Percentiles rank a stretch among this genome's conserved stretches.
phyloP scores from a whole-genome alignment of 2,113 vertebrate genomes.

The Balaeniceps rex region DNA sequence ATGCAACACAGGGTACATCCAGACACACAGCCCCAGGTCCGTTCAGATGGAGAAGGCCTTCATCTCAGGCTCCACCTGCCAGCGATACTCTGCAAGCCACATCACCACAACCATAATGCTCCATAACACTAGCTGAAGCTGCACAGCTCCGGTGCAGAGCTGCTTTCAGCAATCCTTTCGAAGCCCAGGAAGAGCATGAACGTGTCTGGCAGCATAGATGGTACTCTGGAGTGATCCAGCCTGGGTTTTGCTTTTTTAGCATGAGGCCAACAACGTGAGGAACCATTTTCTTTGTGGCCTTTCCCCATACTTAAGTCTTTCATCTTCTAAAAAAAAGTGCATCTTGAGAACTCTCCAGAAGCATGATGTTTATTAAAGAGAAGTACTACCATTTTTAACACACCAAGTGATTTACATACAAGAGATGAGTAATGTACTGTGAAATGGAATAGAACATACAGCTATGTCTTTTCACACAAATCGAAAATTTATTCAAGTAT shows the following conservation, averaged over 20 bases:
- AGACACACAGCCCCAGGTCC: not conserved
- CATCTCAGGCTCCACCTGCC: not conserved
- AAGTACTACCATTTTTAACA: slow-evolving; percentile 19
- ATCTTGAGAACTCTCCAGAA: slow-evolving; percentile 16
- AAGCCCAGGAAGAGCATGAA: not conserved
- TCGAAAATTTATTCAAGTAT: slow-evolving; percentile 49
- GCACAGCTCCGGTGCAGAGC: not conserved
- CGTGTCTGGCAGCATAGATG: accelerated
- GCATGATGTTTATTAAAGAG: not conserved
- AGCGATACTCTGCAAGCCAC: not conserved
- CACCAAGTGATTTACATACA: slow-evolving; percentile 16
- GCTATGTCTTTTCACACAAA: slow-evolving; percentile 28
- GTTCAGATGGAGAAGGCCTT: accelerated
- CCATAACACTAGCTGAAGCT: accelerated
- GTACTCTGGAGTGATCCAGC: not conserved
- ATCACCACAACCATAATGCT: not conserved
- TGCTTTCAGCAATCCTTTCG: not conserved
- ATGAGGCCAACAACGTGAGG: accelerated
- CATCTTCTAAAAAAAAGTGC: not conserved
- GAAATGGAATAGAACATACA: slow-evolving; percentile 12
- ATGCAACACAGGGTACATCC: not conserved
- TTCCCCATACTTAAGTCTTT: not conserved
- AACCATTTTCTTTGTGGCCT: not conserved
- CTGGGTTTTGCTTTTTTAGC: not conserved
- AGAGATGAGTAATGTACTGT: slow-evolving; percentile 8